These are phyloP conservation scores for Spodoptera picta DNA, from an alignment of 2,888 invertebrate genomes.

Conservation along the genomic window DNA sequence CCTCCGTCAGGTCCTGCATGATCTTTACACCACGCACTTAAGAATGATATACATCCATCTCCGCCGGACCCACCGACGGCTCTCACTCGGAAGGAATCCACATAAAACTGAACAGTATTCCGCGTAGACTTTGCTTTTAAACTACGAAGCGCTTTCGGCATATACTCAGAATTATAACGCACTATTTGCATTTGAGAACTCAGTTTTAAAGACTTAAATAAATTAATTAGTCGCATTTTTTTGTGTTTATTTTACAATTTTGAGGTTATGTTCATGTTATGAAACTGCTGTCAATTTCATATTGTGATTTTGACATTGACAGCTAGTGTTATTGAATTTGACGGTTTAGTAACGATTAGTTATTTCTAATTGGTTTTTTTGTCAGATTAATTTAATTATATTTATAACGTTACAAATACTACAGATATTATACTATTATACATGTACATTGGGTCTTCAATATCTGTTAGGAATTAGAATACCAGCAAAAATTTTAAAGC, in stretches of 20 bases:
- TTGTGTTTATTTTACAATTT: not conserved
- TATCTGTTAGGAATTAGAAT: too few species aligned
- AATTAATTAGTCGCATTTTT: conserved; percentile 60
- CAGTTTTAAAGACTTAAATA: conserved; percentile 58
- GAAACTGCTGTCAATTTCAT: conserved; percentile 8
- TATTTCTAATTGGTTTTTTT: not conserved
- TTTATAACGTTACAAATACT: too few species aligned
- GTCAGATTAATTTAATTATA: too few species aligned
- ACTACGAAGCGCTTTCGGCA: conserved; percentile 78
- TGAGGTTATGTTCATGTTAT: conserved; percentile 52
- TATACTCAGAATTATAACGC: conserved; percentile 68
- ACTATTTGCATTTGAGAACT: conserved; percentile 35
- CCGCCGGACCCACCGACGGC: conserved; percentile 96
- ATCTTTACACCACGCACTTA: conserved; percentile 94
- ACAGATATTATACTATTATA: too few species aligned
- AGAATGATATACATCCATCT: conserved; percentile 96
- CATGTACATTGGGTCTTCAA: too few species aligned
- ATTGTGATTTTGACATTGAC: conserved; percentile 8
- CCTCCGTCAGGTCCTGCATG: conserved; percentile 98
- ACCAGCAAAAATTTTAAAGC: too few species aligned
- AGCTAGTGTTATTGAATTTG: not conserved
- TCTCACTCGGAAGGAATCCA: conserved; percentile 91
- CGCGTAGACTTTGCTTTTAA: conserved; percentile 79
- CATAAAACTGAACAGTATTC: conserved; percentile 89
- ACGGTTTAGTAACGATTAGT: not conserved